Percentiles rank a stretch among this genome's conserved stretches.
phyloP scores from a whole-genome alignment of 2,888 invertebrate genomes.

The Cybosia mesomella region DNA sequence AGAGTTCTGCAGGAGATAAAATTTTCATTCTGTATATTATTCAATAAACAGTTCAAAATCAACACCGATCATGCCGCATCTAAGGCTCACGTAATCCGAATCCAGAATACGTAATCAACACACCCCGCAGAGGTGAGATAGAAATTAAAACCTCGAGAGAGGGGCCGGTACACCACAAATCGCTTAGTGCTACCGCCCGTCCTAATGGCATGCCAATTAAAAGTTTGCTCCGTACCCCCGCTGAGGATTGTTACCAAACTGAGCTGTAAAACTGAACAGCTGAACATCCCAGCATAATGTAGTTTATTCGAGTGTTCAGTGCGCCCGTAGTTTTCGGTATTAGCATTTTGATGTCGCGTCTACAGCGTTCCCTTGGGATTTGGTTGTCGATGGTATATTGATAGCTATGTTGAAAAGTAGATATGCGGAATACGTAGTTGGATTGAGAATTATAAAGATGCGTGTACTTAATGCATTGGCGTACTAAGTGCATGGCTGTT shows the following conservation, averaged over 20 bases:
- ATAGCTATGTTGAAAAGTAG: slow-evolving; percentile 22
- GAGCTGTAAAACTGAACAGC: slow-evolving; percentile 84
- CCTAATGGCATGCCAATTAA: slow-evolving; percentile 87
- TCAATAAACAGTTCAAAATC: slow-evolving; percentile 1
- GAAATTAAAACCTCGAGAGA: slow-evolving; percentile 82
- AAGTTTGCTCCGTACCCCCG: slow-evolving; percentile 80
- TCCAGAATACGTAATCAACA: slow-evolving; percentile 66
- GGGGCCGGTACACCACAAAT: slow-evolving; percentile 86
- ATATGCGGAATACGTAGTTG: not conserved
- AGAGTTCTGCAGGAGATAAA: not conserved
- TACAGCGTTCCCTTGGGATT: slow-evolving; percentile 56
- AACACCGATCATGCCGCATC: slow-evolving; percentile 24
- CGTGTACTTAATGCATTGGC: no score
- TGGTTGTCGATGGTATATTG: slow-evolving; percentile 48
- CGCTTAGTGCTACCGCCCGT: slow-evolving; percentile 85
- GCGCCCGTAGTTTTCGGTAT: slow-evolving; percentile 69
- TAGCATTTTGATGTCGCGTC: slow-evolving; percentile 80
- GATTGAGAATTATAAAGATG: not conserved
- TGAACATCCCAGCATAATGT: slow-evolving; percentile 77
- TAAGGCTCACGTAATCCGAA: slow-evolving; percentile 49
- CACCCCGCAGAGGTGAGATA: slow-evolving; percentile 74
- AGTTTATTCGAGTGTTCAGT: slow-evolving; percentile 76
- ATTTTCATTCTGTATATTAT: not conserved
- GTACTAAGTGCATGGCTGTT: no score
- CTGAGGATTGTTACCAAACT: slow-evolving; percentile 76